Evolutionary conservation across 2,797 vertebrate genomes (phyloP).

Genomic region (Lepus townsendii): DNA sequence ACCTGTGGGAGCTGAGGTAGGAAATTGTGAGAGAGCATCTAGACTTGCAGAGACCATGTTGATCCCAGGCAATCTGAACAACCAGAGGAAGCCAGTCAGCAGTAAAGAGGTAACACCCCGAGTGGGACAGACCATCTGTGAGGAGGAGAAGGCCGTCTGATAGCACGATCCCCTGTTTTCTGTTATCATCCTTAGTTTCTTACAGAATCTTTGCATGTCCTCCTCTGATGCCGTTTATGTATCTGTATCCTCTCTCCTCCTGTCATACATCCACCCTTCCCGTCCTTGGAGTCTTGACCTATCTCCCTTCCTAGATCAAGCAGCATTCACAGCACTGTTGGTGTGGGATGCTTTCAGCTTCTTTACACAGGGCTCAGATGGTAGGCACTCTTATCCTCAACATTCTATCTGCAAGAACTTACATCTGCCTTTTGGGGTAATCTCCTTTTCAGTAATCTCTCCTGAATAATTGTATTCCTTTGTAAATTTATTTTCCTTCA

Average conservation of each 20-base stretch:
- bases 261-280: no score
- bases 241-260: neutral
- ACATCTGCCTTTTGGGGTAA: neutral
- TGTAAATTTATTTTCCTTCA: slow-evolving; percentile 19
- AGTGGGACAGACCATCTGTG: neutral
- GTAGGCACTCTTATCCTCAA: neutral
- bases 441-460: slow-evolving; percentile 2
- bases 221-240: neutral
- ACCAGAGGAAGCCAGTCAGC: neutral
- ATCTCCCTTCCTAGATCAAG: neutral
- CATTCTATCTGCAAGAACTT: neutral
- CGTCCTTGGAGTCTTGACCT: neutral
- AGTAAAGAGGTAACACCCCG: neutral
- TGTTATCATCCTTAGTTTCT: neutral
- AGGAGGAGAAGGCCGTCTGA: neutral
- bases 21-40: neutral
- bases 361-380: neutral
- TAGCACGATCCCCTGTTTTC: neutral
- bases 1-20: neutral
- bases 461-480: neutral
- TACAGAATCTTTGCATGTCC: slow-evolving; percentile 20
- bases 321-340: neutral
- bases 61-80: slow-evolving; percentile 5
- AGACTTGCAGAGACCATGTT: neutral
- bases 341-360: neutral